These are phyloP conservation scores for Papilio elwesi DNA, from an alignment of 2,888 invertebrate genomes.

Conservation along the genomic window DNA sequence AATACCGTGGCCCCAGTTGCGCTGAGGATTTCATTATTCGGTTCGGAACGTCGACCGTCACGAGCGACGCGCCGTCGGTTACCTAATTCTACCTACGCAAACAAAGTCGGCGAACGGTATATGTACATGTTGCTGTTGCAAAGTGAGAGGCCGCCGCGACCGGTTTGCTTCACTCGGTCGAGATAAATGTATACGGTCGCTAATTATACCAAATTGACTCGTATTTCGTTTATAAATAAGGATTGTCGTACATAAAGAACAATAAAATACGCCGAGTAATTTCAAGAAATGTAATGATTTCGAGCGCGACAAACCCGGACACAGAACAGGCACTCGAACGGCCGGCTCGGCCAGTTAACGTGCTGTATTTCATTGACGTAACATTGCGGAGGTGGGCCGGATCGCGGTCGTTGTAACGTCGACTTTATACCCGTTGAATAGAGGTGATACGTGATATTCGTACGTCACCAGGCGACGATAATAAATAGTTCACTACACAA, in stretches of 20 bases:
- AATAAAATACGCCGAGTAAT: slow-evolving; percentile 57
- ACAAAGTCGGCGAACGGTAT: slow-evolving; percentile 70
- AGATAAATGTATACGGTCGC: slow-evolving; percentile 65
- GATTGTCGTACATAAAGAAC: slow-evolving; percentile 11
- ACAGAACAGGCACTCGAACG: slow-evolving; percentile 71
- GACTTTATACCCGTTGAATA: slow-evolving; percentile 60
- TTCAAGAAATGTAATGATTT: slow-evolving; percentile 57
- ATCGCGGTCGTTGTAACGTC: slow-evolving; percentile 61
- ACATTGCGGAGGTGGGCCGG: slow-evolving; percentile 72
- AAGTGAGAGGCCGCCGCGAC: slow-evolving; percentile 81
- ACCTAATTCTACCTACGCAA: slow-evolving; percentile 79
- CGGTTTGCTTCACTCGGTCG: slow-evolving; percentile 77
- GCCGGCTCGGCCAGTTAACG: slow-evolving; percentile 76
- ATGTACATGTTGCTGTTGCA: slow-evolving; percentile 65
- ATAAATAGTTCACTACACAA: slow-evolving; percentile 81
- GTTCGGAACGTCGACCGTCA: slow-evolving; percentile 65
- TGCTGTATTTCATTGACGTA: slow-evolving; percentile 82
- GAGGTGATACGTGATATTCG: slow-evolving; percentile 59
- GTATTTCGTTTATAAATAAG: slow-evolving; percentile 15
- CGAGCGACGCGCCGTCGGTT: slow-evolving; percentile 77
- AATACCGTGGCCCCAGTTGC: slow-evolving; percentile 47
- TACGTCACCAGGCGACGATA: slow-evolving; percentile 78
- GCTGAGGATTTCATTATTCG: slow-evolving; percentile 69
- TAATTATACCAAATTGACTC: slow-evolving; percentile 41
- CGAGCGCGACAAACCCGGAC: slow-evolving; percentile 77